Conservation (phyloP, 2,888 invertebrate genomes). For the Criorhina ranunculi region DNA sequence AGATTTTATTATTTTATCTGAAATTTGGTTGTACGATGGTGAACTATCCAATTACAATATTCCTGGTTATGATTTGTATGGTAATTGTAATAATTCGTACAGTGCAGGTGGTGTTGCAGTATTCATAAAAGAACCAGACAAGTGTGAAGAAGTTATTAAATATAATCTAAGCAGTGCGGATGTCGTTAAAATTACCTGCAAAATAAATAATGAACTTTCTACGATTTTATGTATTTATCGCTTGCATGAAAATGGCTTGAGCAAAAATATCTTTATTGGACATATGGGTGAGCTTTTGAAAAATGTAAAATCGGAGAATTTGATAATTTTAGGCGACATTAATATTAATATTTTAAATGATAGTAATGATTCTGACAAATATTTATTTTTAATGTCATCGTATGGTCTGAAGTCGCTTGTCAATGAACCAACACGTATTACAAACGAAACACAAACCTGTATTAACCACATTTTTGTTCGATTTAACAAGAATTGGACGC, state of each 20-base stretch:
- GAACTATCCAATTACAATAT: constrained; percentile 27
- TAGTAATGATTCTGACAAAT: constrained; percentile 3
- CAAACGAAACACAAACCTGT: constrained; percentile 7
- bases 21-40: constrained; percentile 36
- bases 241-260: neutral
- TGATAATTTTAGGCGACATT: constrained; percentile 25
- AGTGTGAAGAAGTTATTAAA: constrained; percentile 8
- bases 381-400: constrained; percentile 10
- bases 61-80: constrained; percentile 20
- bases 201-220: neutral
- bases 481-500: neutral
- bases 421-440: constrained; percentile 20
- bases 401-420: constrained; percentile 21
- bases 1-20: constrained; percentile 24
- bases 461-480: constrained; percentile 14
- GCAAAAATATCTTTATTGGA: constrained; percentile 11
- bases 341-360: constrained; percentile 21
- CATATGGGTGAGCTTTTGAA: constrained; percentile 4
- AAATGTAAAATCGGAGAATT: neutral
- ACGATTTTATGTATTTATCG: neutral
- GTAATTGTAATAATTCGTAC: constrained; percentile 27
- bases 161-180: constrained; percentile 16
- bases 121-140: neutral
- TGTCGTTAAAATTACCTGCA: neutral
- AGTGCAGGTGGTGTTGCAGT: constrained; percentile 31